These are phyloP conservation scores for Drosophila saltans DNA, from an alignment of 1,140 invertebrate genomes.

Conservation along the genomic window DNA sequence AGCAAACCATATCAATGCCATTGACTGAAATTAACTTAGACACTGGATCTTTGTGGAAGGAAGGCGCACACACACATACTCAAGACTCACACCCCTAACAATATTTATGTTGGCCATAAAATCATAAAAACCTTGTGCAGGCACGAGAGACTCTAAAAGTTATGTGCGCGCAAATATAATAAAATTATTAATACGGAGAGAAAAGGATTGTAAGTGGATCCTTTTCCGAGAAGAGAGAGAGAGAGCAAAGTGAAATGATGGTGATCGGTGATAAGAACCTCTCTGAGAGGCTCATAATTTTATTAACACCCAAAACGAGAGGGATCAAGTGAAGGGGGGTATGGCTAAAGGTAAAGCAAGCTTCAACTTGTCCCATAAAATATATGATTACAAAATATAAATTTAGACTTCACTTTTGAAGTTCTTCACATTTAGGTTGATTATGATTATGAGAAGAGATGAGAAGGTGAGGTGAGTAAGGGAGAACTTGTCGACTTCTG, in stretches of 20 bases:
- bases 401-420: constrained; percentile 63
- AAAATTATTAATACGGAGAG: constrained; percentile 73
- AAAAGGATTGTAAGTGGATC: constrained; percentile 62
- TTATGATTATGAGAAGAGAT: constrained; percentile 69
- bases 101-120: constrained; percentile 59
- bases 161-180: constrained; percentile 75
- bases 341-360: constrained; percentile 23
- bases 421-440: constrained; percentile 57
- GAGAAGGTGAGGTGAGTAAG: background rate
- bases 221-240: constrained; percentile 42
- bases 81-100: constrained; percentile 25
- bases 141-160: constrained; percentile 47
- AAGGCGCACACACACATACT: constrained; percentile 8
- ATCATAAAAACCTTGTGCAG: constrained; percentile 49
- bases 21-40: constrained; percentile 54
- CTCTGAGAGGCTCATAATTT: constrained; percentile 64
- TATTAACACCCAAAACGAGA: constrained; percentile 69
- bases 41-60: constrained; percentile 14
- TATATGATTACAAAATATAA: constrained; percentile 78
- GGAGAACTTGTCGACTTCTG: background rate
- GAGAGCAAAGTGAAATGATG: constrained; percentile 15
- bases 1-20: constrained; percentile 58
- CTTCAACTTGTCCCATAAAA: constrained; percentile 72
- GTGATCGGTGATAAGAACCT: constrained; percentile 2
- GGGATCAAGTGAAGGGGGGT: constrained; percentile 15